Conservation (phyloP, 2,113 vertebrate species). For the Anarrhichthys ocellatus region DNA sequence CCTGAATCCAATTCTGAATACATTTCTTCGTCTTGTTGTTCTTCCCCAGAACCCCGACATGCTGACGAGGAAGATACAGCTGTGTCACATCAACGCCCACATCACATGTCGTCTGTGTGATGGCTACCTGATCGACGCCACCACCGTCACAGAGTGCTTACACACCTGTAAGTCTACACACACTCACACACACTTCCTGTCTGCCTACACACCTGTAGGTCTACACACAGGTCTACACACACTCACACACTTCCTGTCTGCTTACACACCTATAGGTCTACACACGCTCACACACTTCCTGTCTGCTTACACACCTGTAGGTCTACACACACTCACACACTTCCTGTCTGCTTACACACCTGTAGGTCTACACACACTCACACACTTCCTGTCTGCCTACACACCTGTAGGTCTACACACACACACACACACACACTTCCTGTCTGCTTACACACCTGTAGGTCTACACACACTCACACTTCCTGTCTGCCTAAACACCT, state of each 20-base stretch:
- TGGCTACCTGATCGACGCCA: constrained; percentile 98
- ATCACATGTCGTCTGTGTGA: constrained; percentile 99
- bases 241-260: not conserved
- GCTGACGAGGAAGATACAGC: constrained; percentile 99
- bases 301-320: too few species aligned
- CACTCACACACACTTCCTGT: too few species aligned
- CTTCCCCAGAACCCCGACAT: constrained; percentile 93
- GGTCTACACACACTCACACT: constrained; percentile 68
- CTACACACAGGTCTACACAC: not conserved
- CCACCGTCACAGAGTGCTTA: constrained; percentile 98
- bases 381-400: too few species aligned
- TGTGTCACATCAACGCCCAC: constrained; percentile 99
- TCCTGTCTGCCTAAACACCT: too few species aligned
- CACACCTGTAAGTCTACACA: constrained; percentile 92
- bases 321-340: not conserved
- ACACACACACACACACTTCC: not conserved
- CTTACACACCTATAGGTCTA: constrained; percentile 95
- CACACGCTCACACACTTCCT: not conserved
- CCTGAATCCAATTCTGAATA: too few species aligned
- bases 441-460: constrained; percentile 99
- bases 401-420: too few species aligned
- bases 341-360: constrained; percentile 94
- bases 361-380: constrained; percentile 85
- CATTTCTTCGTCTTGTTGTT: not conserved
- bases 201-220: too few species aligned